Percentiles rank a stretch among this genome's conserved stretches.
These are phyloP conservation scores for Argynnis bischoffii DNA, from an alignment of 2,888 invertebrate genomes.

Conservation along the genomic window DNA sequence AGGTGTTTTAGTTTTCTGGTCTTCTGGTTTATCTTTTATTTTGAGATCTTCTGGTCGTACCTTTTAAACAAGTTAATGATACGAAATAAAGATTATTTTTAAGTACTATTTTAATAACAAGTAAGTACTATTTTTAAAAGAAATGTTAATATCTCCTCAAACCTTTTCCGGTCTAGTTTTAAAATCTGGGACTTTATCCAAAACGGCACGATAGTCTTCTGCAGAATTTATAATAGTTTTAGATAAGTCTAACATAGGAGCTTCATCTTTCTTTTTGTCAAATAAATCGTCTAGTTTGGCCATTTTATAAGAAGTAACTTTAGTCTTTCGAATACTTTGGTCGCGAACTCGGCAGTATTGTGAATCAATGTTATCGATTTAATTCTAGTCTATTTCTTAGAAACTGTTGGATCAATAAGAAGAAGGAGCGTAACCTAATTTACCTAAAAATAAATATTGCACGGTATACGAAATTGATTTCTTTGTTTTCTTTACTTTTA, in stretches of 20 bases:
- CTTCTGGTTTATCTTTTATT: conserved; percentile 86
- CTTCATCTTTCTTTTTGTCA: conserved; percentile 92
- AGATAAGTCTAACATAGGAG: conserved; percentile 92
- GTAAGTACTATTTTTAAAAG: not conserved
- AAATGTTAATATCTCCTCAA: not conserved
- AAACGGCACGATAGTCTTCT: conserved; percentile 91
- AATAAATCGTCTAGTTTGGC: conserved; percentile 92
- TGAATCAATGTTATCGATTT: conserved; percentile 55
- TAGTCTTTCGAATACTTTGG: not conserved
- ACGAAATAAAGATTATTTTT: conserved; percentile 6
- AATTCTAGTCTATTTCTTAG: conserved; percentile 46
- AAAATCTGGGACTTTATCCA: conserved; percentile 94
- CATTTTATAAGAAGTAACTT: conserved; percentile 55
- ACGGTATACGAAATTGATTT: conserved; percentile 6
- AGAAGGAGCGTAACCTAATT: conserved; percentile 4
- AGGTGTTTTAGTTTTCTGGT: conserved; percentile 88
- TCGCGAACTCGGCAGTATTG: not conserved
- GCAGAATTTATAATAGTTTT: conserved; percentile 88
- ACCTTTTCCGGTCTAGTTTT: conserved; percentile 94
- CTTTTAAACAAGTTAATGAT: conserved; percentile 54
- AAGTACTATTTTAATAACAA: conserved; percentile 30
- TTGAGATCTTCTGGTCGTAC: conserved; percentile 89
- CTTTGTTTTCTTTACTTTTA: not conserved
- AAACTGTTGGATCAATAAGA: conserved; percentile 31
- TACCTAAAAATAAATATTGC: conserved; percentile 12